Conservation (phyloP, 1,140 invertebrate genomes). For the Stegodyphus mimosarum region DNA sequence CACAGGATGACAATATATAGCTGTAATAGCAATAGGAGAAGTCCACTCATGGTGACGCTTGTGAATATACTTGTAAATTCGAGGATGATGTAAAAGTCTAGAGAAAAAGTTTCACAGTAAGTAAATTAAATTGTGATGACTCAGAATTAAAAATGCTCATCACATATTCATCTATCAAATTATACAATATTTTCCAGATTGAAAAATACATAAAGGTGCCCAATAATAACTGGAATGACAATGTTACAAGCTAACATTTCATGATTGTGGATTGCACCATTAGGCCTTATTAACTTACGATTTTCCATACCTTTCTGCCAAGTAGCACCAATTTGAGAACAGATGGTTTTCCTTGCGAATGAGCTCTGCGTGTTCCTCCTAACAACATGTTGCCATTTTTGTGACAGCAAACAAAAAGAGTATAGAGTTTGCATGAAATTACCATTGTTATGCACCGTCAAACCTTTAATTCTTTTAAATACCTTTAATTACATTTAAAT, state of each 20-base stretch:
- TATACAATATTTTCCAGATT: neutral
- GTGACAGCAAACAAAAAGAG: too few species aligned
- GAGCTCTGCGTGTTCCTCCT: too few species aligned
- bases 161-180: neutral
- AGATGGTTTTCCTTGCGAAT: too few species aligned
- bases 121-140: too few species aligned
- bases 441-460: neutral
- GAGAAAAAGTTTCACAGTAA: neutral
- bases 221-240: too few species aligned
- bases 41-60: constrained; percentile 90
- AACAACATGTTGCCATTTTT: too few species aligned
- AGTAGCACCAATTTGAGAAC: too few species aligned
- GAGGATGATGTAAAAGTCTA: constrained; percentile 80
- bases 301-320: too few species aligned
- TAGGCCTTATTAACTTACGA: too few species aligned
- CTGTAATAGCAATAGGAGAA: constrained; percentile 84
- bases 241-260: too few species aligned
- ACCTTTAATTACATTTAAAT: too few species aligned
- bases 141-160: neutral
- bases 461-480: neutral
- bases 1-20: constrained; percentile 87
- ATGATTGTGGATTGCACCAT: too few species aligned
- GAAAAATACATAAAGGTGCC: neutral
- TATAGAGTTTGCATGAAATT: neutral
- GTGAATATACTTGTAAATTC: constrained; percentile 85